Evolutionary conservation across 2,797 vertebrate genomes (phyloP).

Genomic region (Novumbra hubbsi): DNA sequence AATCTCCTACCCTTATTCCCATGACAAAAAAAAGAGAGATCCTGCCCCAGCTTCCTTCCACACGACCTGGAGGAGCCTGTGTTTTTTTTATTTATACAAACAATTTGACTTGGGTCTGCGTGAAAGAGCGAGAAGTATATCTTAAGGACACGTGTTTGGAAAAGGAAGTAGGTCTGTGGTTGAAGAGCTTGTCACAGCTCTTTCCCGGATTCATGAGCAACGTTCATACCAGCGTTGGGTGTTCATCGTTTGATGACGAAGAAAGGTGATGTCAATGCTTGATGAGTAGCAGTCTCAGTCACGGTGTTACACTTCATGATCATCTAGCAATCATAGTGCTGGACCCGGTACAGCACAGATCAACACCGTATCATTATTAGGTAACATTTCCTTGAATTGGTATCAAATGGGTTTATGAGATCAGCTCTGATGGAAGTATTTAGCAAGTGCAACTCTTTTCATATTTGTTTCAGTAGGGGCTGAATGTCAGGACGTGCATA

Average conservation of each 20-base stretch:
- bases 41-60: constrained; percentile 63
- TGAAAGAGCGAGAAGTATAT: constrained; percentile 41
- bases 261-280: constrained; percentile 35
- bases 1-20: constrained; percentile 61
- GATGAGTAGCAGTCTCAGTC: constrained; percentile 23
- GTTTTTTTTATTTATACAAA: constrained; percentile 52
- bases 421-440: constrained; percentile 42
- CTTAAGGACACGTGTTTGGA: constrained; percentile 42
- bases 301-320: constrained; percentile 20
- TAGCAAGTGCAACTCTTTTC: constrained; percentile 31
- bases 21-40: constrained; percentile 64
- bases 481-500: constrained; percentile 28
- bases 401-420: constrained; percentile 46
- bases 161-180: constrained; percentile 51
- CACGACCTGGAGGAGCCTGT: constrained; percentile 53
- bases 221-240: constrained; percentile 28
- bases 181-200: constrained; percentile 48
- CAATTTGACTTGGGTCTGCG: constrained; percentile 30
- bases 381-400: constrained; percentile 45
- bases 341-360: constrained; percentile 44
- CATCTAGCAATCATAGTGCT: constrained; percentile 35
- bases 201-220: constrained; percentile 45
- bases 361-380: constrained; percentile 50
- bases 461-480: constrained; percentile 15
- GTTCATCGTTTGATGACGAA: constrained; percentile 40